Evolutionary conservation across 1,140 invertebrate species (phyloP).

Genomic region (Bombus consobrinus): DNA sequence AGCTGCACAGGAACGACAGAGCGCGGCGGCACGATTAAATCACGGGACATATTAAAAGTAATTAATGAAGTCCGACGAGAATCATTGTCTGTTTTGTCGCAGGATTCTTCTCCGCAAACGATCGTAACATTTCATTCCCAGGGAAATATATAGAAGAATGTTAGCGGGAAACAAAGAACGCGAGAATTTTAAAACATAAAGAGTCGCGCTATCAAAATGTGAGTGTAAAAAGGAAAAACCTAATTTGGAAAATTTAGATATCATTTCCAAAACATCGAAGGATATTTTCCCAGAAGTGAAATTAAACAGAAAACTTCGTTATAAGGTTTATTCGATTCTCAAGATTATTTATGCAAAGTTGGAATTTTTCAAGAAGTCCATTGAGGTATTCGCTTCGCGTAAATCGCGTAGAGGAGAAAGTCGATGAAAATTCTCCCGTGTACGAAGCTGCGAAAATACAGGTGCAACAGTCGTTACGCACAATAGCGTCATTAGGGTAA

Average conservation of each 20-base stretch:
- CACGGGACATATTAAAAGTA: constrained; percentile 58
- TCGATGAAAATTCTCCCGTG: not conserved
- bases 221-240: no score
- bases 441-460: constrained; percentile 46
- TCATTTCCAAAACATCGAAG: no score
- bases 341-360: not conserved
- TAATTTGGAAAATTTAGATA: no score
- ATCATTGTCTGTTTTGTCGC: not conserved
- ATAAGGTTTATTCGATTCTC: not conserved
- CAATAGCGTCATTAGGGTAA: constrained; percentile 70
- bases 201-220: no score
- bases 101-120: not conserved
- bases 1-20: not conserved
- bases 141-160: not conserved
- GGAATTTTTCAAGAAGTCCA: not conserved
- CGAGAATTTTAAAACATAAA: not conserved
- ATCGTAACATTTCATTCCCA: not conserved
- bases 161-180: not conserved
- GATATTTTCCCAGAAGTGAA: no score
- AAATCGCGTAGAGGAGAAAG: constrained; percentile 29
- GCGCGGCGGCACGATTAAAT: constrained; percentile 47
- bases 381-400: not conserved
- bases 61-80: constrained; percentile 59
- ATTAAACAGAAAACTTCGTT: no score
- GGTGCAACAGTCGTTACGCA: constrained; percentile 62